Evolutionary conservation across 2,888 invertebrate genomes (phyloP).

Genomic region (Eilema sororculum): DNA sequence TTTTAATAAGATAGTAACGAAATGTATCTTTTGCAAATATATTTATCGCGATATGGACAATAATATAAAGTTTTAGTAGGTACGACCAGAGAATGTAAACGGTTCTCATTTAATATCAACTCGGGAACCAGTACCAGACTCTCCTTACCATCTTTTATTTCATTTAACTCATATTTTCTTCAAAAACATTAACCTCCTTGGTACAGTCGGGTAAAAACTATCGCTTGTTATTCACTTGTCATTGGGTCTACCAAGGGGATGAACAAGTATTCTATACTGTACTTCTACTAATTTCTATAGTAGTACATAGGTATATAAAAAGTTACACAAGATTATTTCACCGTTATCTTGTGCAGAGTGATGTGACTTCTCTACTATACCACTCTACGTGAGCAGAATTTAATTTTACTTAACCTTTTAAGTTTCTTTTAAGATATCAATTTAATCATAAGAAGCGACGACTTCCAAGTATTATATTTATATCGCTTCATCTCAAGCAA

Average conservation of each 20-base stretch:
- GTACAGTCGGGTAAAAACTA: too few relatives aligned
- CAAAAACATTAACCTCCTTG: too few relatives aligned
- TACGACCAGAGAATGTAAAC: not conserved
- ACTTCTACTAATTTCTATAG: too few relatives aligned
- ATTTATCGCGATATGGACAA: not conserved
- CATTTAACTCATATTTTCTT: too few relatives aligned
- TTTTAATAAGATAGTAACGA: slow-evolving; percentile 41
- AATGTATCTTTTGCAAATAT: slow-evolving; percentile 12
- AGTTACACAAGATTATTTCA: not conserved
- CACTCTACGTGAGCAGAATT: not conserved
- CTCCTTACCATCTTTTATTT: too few relatives aligned
- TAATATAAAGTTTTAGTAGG: too few relatives aligned
- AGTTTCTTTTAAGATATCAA: slow-evolving; percentile 51
- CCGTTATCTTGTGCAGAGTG: not conserved
- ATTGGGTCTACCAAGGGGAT: too few relatives aligned
- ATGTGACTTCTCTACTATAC: not conserved
- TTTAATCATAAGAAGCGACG: slow-evolving; percentile 59
- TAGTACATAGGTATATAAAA: too few relatives aligned
- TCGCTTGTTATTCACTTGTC: too few relatives aligned
- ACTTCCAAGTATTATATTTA: slow-evolving; percentile 54
- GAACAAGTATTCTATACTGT: too few relatives aligned
- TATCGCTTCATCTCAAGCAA: slow-evolving; percentile 53
- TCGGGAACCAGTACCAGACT: too few relatives aligned
- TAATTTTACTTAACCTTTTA: slow-evolving; percentile 37
- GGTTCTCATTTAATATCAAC: too few relatives aligned